Base-by-base conservation (phyloP, 2,113 vertebrate genomes). In the Alouatta palliata region DNA sequence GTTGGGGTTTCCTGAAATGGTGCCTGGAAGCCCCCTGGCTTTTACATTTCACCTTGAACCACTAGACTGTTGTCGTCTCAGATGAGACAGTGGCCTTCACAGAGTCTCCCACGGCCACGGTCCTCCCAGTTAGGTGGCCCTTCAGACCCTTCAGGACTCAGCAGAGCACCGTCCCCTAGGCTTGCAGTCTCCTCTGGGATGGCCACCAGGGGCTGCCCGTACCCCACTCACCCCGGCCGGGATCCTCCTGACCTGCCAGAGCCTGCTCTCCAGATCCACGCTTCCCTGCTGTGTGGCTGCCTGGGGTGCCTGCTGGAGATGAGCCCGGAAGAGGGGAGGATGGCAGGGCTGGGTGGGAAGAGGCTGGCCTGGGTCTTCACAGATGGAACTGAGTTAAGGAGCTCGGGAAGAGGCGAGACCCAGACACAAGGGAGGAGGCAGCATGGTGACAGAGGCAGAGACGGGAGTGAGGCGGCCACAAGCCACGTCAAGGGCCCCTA, bases 161-260 rank as follows among this genome's bases (percentile, higher is more conserved):
- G 32, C 64, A 68, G 64, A 68, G 64, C 64, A 5, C n/a, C 68
- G 19, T 27, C 8, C 3, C 19, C n/a, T 68, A 20, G 68, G 68
- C 17, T 37, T 35, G 2, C n/a, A 21, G 68, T n/a, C 64, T 32
- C 64, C 14, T 0, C 27, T 1, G 6, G 19, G n/a, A 4, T 0
- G n/a, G 35, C n/a, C n/a, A 20, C n/a, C 68, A 71, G n/a, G 68
- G 68, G 68, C 68, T 20, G n/a, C 37, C 68, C 8, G n/a, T 4
- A 10, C 4, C 16, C 68, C 35, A 5, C 17, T 20, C 68, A 37
- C n/a, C 68, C 19, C 8, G 2, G n/a, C 68, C 10, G 61, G 56
- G 68, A n/a, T n/a, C 35, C 68, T 37, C 68, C 68, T 71, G n/a
- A n/a, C n/a, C 68, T 37, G 8, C 35, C 3, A 1, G 19, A n/a